Evolutionary conservation across 2,797 vertebrate genomes (phyloP).

Genomic region (Poecilia wingei): DNA sequence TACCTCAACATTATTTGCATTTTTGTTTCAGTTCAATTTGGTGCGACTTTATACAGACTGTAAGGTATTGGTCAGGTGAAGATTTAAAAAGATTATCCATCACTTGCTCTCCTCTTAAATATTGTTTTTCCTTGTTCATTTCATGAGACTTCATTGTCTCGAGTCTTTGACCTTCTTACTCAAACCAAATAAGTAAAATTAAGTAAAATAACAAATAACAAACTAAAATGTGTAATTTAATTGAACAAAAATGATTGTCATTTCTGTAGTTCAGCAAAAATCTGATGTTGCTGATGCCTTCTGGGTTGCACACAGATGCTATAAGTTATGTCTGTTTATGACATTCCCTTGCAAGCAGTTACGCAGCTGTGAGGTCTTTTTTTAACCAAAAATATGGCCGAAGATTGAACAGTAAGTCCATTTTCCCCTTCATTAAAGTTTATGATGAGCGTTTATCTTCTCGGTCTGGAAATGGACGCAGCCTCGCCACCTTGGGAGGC

Average conservation of each 20-base stretch:
- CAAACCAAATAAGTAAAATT: too few relatives aligned
- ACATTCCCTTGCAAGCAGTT: neutral
- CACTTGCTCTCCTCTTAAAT: too few relatives aligned
- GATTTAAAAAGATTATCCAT: too few relatives aligned
- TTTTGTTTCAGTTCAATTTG: neutral
- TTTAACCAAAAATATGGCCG: neutral
- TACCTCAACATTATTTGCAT: neutral
- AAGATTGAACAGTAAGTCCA: neutral
- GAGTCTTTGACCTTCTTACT: too few relatives aligned
- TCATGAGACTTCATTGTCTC: too few relatives aligned
- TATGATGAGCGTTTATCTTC: slow-evolving; percentile 12
- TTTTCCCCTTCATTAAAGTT: slow-evolving; percentile 9
- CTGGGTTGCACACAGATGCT: neutral
- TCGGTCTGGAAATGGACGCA: slow-evolving; percentile 35
- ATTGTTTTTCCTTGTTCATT: too few relatives aligned
- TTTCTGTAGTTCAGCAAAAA: neutral
- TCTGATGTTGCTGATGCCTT: neutral
- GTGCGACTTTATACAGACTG: neutral
- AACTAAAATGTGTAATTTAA: too few relatives aligned
- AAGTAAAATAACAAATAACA: too few relatives aligned
- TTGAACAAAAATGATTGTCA: too few relatives aligned
- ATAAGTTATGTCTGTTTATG: neutral
- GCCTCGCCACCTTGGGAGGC: slow-evolving; percentile 38
- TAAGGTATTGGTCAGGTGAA: too few relatives aligned
- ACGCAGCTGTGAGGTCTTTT: neutral